Evolutionary conservation across 1,140 invertebrate genomes (phyloP).

Genomic region (Saccostrea glomerata): DNA sequence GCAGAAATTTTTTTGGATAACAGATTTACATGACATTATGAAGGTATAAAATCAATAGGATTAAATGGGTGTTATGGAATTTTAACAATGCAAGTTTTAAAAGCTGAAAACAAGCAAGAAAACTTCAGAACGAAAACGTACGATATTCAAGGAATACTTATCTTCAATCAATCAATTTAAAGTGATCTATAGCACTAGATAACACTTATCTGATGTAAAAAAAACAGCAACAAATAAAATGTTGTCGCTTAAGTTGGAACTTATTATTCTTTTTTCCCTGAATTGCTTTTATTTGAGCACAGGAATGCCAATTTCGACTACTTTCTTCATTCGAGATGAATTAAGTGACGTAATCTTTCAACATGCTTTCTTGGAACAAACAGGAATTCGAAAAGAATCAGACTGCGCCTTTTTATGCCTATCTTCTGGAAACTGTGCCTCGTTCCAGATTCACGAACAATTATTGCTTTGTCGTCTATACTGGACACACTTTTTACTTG

Average conservation of each 20-base stretch:
- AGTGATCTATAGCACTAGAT: too few species aligned
- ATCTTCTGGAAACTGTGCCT: not conserved
- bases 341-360: not conserved
- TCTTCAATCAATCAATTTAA: too few species aligned
- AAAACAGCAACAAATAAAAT: not conserved
- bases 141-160: too few species aligned
- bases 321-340: not conserved
- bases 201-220: too few species aligned
- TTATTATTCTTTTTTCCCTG: not conserved
- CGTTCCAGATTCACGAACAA: not conserved
- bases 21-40: too few species aligned
- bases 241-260: not conserved
- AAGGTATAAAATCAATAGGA: too few species aligned
- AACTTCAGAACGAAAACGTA: too few species aligned
- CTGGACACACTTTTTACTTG: not conserved
- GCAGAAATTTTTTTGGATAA: too few species aligned
- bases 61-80: too few species aligned
- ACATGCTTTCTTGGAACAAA: not conserved
- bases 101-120: too few species aligned
- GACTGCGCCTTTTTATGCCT: not conserved
- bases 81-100: too few species aligned
- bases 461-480: not conserved
- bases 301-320: not conserved
- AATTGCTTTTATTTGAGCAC: not conserved
- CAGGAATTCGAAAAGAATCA: not conserved